Conservation (phyloP, 2,797 vertebrate species). For the Cercopithecus hamlyni region DNA sequence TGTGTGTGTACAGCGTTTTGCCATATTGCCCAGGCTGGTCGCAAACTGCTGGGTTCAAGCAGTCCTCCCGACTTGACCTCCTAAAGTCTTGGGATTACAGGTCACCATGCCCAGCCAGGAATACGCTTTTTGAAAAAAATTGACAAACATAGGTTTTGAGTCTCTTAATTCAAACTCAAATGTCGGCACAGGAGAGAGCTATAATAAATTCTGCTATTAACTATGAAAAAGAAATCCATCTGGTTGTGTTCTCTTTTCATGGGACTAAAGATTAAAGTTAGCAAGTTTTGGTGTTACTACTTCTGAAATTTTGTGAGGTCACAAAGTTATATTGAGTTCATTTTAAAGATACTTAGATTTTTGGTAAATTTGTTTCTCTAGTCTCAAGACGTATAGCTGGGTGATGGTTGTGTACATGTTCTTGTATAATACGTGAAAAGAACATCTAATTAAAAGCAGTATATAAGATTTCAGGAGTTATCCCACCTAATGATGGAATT, state of each 20-base stretch:
- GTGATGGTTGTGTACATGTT: background rate
- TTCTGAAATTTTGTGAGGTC: background rate
- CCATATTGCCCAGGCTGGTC: background rate
- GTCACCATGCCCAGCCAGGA: background rate
- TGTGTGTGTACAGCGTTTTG: background rate
- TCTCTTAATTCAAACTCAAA: background rate
- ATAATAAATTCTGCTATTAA: background rate
- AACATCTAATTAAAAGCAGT: background rate
- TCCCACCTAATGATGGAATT: background rate
- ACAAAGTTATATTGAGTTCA: background rate
- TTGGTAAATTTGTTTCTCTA: background rate
- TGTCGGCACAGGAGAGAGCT: background rate
- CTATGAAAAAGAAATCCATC: background rate
- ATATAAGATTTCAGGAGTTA: background rate
- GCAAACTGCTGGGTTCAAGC: background rate
- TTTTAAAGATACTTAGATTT: background rate
- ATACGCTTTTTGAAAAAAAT: background rate
- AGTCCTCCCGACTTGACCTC: background rate
- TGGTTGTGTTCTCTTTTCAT: background rate
- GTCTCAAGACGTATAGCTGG: fast-evolving
- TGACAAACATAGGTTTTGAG: background rate
- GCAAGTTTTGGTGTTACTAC: background rate
- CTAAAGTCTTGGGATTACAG: background rate
- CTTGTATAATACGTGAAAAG: background rate
- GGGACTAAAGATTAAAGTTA: background rate